A percentile compares a stretch with the other conserved stretches of the same genome.
phyloP scores from a whole-genome alignment of 2,113 vertebrate genomes.

The Dicentrarchus labrax region DNA sequence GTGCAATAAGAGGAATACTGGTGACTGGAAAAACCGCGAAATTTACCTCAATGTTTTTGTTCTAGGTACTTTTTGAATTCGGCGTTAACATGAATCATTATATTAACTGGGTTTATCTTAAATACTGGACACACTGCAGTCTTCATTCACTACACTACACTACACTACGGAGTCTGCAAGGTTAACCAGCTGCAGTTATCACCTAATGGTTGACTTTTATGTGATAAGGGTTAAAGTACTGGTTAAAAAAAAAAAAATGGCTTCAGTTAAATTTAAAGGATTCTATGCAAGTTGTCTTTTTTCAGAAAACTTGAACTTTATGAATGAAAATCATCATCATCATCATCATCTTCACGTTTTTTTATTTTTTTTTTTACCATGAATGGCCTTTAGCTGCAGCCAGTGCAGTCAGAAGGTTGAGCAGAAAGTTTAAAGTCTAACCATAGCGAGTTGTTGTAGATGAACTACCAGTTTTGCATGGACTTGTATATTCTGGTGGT shows the following conservation, averaged over 20 bases:
- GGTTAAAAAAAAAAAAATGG: not conserved
- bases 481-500: not conserved
- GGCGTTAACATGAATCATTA: not conserved
- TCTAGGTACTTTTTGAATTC: no score
- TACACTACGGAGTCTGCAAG: not conserved
- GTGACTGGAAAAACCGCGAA: not conserved
- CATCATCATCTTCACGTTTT: no score
- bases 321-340: not conserved
- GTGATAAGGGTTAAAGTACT: not conserved
- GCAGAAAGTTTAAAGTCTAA: not conserved
- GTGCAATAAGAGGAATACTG: not conserved
- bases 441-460: not conserved
- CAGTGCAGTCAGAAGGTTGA: not conserved
- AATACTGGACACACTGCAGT: not conserved
- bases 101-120: not conserved
- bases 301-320: not conserved
- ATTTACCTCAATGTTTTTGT: not conserved
- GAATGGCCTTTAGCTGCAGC: not conserved
- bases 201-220: not conserved
- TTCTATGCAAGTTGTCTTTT: not conserved
- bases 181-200: not conserved
- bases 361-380: no score
- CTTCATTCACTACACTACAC: not conserved
- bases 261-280: not conserved
- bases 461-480: no score